Evolutionary conservation across 30 jellyfish, hydroid and myxozoan genomes (phyloP).

Genomic region (Nemopilema nomurai): DNA sequence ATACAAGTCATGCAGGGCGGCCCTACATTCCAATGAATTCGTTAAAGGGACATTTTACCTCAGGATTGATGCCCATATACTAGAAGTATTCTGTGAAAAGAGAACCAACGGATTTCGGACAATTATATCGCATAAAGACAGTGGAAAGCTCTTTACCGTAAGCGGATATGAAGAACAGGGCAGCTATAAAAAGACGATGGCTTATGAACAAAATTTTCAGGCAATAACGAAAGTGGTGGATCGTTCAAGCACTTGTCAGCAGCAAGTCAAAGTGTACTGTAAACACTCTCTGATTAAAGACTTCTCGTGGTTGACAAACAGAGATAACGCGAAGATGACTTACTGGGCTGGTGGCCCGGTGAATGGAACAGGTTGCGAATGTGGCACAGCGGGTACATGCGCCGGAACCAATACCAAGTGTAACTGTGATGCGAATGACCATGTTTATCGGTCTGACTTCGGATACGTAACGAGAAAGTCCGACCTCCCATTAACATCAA

Average conservation of each 20-base stretch:
- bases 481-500: constrained; percentile 16
- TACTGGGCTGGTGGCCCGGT: constrained; percentile 57
- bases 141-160: constrained; percentile 13
- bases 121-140: constrained; percentile 4
- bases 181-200: not conserved
- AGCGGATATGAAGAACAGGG: constrained; percentile 25
- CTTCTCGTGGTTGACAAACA: constrained; percentile 10
- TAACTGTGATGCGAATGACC: constrained; percentile 45
- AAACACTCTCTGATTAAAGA: not conserved
- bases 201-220: not conserved
- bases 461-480: constrained; percentile 30
- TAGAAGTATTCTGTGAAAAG: not conserved
- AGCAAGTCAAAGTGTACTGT: constrained; percentile 14
- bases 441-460: not conserved
- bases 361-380: constrained; percentile 51
- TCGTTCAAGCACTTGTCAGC: constrained; percentile 38
- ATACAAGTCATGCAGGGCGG: constrained; percentile 3
- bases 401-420: constrained; percentile 1
- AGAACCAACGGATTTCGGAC: not conserved
- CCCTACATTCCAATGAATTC: not conserved
- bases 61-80: not conserved
- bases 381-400: constrained; percentile 33
- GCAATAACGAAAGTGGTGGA: constrained; percentile 19
- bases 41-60: not conserved
- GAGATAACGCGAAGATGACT: constrained; percentile 12